Base-by-base conservation (phyloP, 2,113 vertebrate genomes). In the Grammomys surdaster region DNA sequence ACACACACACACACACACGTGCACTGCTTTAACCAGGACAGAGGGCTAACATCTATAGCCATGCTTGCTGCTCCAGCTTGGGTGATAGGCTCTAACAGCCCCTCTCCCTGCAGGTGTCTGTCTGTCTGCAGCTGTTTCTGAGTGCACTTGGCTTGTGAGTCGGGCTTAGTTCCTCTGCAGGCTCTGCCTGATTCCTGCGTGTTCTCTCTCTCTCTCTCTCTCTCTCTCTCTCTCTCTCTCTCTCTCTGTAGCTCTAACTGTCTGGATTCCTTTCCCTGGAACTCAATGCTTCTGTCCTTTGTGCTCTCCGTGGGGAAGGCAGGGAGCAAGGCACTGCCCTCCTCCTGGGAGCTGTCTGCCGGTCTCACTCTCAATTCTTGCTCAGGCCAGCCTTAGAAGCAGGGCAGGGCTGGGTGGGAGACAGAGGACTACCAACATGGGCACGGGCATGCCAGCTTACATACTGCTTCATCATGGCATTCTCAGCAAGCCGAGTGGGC, bases 391-490 rank as follows among this genome's bases (percentile, higher is more conserved):
- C 60, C 19, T 81, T 56, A 70, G 81, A 95, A 91, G 22, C 85
- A 87, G 93, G 85, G 93, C 89, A 96, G 86, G 67, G 93, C 85
- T 96, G 85, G 85, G 86, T 91, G 81, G 76, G 85, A 93, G 77
- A 84, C 2, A 78, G 90, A 88, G 77, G 90, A 60, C 88, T 91
- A 78, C 76, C 92, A 67, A 81, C 48, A 88, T 6, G 17, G 81
- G 81, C 90, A 75, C 3, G 24, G 92, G 77, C 96, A 94, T 76
- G 93, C 93, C 95, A 93, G 76, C 98, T 98, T 97, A 97, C 94
- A 97, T 98, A 43, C 97, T 95, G 88, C 96, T 94, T 95, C 95
- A 94, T 97, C 96, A 93, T 98, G 89, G 94, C 95, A 96, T 95
- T 97, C 91, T 40, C 70, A 95, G 96, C 75, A 60, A 28, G 10